Evolutionary conservation across 2,888 invertebrate genomes (phyloP).

Genomic region (Chloroclysta siterata): DNA sequence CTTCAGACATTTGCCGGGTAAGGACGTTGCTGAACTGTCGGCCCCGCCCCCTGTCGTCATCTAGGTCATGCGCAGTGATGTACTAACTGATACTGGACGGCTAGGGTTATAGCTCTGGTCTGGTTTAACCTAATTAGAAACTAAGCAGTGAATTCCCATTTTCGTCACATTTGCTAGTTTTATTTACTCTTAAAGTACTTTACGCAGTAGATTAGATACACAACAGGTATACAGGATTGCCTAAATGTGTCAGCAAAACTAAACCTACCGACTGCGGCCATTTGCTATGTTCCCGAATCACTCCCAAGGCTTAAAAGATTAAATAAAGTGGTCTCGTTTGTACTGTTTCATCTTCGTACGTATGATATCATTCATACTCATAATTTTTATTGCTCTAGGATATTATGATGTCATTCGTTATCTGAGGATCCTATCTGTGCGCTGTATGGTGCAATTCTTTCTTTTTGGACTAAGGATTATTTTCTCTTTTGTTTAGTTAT

Average conservation of each 20-base stretch:
- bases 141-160: constrained; percentile 18
- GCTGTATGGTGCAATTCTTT: constrained; percentile 32
- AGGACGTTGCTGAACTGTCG: constrained; percentile 53
- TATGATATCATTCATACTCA: constrained; percentile 61
- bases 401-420: constrained; percentile 59
- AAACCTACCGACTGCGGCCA: constrained; percentile 27
- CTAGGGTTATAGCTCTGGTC: constrained; percentile 46
- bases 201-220: background rate
- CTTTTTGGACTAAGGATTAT: constrained; percentile 10
- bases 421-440: constrained; percentile 9
- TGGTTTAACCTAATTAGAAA: constrained; percentile 40
- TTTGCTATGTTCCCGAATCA: constrained; percentile 33
- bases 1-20: constrained; percentile 54
- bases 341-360: constrained; percentile 45
- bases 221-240: background rate
- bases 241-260: constrained; percentile 17
- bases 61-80: constrained; percentile 67
- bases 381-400: constrained; percentile 49
- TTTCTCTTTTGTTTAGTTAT: constrained; percentile 5
- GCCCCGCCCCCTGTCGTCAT: constrained; percentile 63
- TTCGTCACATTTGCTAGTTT: background rate
- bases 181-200: background rate
- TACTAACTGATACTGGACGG: constrained; percentile 53
- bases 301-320: constrained; percentile 45
- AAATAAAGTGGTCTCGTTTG: constrained; percentile 41